Base-by-base conservation (phyloP, 2,888 invertebrate species). In the Schrankia costaestrigalis region DNA sequence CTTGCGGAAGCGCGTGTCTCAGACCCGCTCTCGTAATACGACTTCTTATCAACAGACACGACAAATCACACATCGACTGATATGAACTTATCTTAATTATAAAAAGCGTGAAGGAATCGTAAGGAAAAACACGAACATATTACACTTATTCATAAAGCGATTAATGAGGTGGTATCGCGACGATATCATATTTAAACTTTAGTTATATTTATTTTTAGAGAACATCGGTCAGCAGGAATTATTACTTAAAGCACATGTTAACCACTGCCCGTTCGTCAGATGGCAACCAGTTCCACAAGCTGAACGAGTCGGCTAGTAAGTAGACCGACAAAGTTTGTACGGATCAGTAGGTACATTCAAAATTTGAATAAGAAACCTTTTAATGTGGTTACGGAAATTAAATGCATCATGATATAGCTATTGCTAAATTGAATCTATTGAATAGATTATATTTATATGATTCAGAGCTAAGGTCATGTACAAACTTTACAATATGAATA, bases 1-100 rank as follows among this genome's bases (percentile, higher is more conserved):
- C 86, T 87, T 85, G 84, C 85, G 83, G 84, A 86, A 86, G 82
- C 74, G 82, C 78, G 83, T 84, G 83, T 68, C 63, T 68, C 64
- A 55, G 59, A 66, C 71, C 65, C 57, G 75, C 59, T 84, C 81
- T 84, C 78, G 75, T 82, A 83, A 82, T 71, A 73, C 64, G 61
- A 55, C 62, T 55, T 58, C 68, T 78, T 78, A 80, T 80, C 78
- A 77, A 63, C 50, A 55, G 40, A 51, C 53, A 56, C 47, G 46
- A 60, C 54, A 52, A 63, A 62, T 55, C 47, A 50, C 54, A 49
- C 43, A 56, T 46, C 50, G 52, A 55, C 57, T 51, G 46, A 50
- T 54, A 54, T 48, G 42, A 22, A 28, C 27, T 36, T 48, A 45
- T 56, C 57, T 40, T 11, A 28, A 35, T 38, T 12, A 48, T 21